Conservation (phyloP, 2,113 vertebrate genomes). For the Pituophis catenifer region DNA sequence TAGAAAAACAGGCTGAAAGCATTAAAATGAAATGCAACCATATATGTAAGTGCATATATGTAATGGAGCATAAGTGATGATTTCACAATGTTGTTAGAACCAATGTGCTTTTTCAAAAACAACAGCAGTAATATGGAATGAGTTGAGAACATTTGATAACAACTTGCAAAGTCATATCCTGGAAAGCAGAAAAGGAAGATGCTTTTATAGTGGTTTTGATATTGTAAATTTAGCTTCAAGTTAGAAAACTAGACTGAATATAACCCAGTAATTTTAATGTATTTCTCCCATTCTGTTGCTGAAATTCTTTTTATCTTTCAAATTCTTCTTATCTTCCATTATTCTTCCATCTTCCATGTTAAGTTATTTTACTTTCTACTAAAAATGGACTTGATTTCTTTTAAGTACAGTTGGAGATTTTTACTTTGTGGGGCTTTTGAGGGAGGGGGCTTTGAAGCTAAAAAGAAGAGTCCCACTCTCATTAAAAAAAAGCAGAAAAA, state of each 20-base stretch:
- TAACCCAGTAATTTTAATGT: background rate
- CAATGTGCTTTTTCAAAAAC: background rate
- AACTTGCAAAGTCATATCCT: background rate
- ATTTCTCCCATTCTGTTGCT: background rate
- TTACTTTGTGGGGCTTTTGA: background rate
- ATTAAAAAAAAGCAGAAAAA: background rate
- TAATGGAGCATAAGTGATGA: background rate
- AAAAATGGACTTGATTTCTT: background rate
- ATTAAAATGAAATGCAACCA: background rate
- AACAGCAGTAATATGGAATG: background rate
- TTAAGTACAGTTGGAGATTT: background rate
- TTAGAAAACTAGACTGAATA: background rate
- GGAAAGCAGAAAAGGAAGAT: background rate
- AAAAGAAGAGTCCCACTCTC: rapidly evolving
- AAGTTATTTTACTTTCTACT: background rate
- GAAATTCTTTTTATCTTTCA: background rate
- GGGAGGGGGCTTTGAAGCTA: background rate
- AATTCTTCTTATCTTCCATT: background rate
- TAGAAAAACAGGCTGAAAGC: background rate
- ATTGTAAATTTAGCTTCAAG: background rate
- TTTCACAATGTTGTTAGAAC: background rate
- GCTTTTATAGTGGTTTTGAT: background rate
- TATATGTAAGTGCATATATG: too few species aligned
- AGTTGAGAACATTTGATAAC: background rate
- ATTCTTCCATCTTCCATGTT: background rate